These are phyloP conservation scores for Eustalomyia histrio DNA, from an alignment of 2,888 invertebrate species.

Conservation along the genomic window DNA sequence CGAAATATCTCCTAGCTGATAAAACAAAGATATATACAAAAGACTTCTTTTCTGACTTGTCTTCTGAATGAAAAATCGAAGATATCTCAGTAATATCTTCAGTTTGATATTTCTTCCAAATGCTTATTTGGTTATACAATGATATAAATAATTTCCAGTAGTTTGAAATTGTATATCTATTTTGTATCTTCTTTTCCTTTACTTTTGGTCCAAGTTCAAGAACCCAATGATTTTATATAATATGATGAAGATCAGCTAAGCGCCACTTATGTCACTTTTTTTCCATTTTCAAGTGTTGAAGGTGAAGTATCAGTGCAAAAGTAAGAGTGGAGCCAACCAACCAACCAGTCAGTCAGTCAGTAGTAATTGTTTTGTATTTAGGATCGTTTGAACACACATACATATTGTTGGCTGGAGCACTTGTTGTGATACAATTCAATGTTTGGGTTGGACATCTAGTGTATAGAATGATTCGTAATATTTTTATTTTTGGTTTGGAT, in stretches of 20 bases:
- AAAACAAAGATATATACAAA: too few relatives aligned
- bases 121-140: too few relatives aligned
- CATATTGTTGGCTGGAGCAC: slow-evolving; percentile 12
- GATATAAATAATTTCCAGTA: slow-evolving; percentile 53
- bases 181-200: neutral
- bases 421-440: slow-evolving; percentile 37
- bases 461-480: slow-evolving; percentile 36
- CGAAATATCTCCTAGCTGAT: too few relatives aligned
- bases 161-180: slow-evolving; percentile 14
- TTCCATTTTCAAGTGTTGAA: slow-evolving; percentile 40
- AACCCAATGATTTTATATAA: slow-evolving; percentile 6
- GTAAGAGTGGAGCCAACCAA: slow-evolving; percentile 33
- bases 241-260: slow-evolving; percentile 60
- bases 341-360: slow-evolving; percentile 21
- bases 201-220: slow-evolving; percentile 7
- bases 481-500: slow-evolving; percentile 9
- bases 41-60: too few relatives aligned
- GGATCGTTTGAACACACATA: neutral
- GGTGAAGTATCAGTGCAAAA: slow-evolving; percentile 33
- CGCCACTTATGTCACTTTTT: slow-evolving; percentile 67
- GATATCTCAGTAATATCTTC: too few relatives aligned
- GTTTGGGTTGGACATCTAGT: slow-evolving; percentile 12
- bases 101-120: too few relatives aligned
- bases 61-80: too few relatives aligned
- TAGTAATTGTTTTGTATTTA: slow-evolving; percentile 22